phyloP scores from a whole-genome alignment of 2,797 vertebrate genomes.

The Monodelphis domestica region DNA sequence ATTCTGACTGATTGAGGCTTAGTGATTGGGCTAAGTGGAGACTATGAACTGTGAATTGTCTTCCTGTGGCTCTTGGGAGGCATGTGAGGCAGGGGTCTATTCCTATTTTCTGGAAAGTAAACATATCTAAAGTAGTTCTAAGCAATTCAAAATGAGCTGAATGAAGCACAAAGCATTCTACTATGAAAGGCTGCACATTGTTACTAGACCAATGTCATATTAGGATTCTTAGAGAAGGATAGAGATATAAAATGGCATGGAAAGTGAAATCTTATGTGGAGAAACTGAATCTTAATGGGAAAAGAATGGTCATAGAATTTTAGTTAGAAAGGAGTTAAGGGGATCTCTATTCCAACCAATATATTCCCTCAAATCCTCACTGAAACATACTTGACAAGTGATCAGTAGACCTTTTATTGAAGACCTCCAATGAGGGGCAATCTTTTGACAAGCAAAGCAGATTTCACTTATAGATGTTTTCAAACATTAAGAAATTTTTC shows the following conservation, averaged over 20 bases:
- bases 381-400: background rate
- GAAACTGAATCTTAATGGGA: background rate
- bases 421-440: background rate
- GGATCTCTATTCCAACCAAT: background rate
- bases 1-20: background rate
- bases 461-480: background rate
- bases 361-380: background rate
- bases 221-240: background rate
- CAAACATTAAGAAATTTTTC: background rate
- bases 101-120: background rate
- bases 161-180: background rate
- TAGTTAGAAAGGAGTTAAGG: background rate
- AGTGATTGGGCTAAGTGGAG: background rate
- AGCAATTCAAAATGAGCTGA: slow-evolving; percentile 14
- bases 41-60: background rate
- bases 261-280: background rate
- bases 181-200: background rate
- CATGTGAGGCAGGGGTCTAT: background rate
- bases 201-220: background rate
- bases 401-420: background rate
- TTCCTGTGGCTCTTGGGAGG: background rate
- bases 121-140: background rate
- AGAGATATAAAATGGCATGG: background rate
- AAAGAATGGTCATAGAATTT: background rate
- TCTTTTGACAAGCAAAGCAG: background rate